phyloP scores from a whole-genome alignment of 2,797 vertebrate genomes.

The Chlorospingus semifuscus region DNA sequence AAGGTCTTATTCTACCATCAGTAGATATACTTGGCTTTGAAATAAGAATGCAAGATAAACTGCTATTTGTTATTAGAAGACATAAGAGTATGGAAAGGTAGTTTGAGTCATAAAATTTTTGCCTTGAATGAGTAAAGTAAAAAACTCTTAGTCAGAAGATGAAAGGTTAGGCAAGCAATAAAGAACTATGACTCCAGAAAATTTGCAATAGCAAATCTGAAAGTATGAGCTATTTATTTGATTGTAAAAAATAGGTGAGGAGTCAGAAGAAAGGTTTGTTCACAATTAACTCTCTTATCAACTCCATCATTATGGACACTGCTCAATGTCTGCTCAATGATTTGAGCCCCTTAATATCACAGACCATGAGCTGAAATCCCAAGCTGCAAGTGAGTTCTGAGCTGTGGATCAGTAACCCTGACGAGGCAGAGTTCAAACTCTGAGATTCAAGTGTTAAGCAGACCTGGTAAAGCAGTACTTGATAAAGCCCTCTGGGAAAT shows the following conservation, averaged over 20 bases:
- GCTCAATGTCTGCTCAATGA: neutral
- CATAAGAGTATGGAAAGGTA: neutral
- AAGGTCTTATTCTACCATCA: neutral
- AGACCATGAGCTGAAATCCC: neutral
- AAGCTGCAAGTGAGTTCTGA: neutral
- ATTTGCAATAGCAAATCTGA: neutral
- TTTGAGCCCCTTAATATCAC: neutral
- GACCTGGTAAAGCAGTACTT: neutral
- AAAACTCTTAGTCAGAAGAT: neutral
- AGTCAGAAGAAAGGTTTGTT: neutral
- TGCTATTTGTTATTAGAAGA: neutral
- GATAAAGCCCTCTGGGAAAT: neutral
- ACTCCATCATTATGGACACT: neutral
- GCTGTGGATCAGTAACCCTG: neutral
- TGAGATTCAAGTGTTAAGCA: neutral
- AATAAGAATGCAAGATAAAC: neutral
- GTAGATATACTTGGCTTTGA: neutral
- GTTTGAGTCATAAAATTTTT: neutral
- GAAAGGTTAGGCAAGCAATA: neutral
- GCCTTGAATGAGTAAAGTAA: neutral
- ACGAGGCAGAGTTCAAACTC: neutral
- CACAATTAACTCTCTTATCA: neutral
- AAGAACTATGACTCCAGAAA: neutral
- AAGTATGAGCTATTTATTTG: neutral
- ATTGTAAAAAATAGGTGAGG: neutral